phyloP scores from a whole-genome alignment of 1,140 invertebrate species.

The Trissolcus basalis region DNA sequence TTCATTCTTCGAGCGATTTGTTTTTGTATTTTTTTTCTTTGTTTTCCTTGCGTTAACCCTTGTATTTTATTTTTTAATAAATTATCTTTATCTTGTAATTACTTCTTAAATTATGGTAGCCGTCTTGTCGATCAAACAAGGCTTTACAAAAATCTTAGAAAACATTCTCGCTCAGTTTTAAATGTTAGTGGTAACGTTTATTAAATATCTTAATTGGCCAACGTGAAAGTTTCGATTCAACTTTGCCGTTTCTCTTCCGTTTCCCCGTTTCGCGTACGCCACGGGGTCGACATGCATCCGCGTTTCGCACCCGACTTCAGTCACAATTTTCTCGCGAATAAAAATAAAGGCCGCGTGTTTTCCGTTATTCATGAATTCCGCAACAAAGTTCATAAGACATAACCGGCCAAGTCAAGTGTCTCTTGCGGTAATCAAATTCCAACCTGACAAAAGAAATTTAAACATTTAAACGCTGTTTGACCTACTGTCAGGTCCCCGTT shows the following conservation, averaged over 20 bases:
- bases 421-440: no score
- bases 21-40: slow-evolving; percentile 3
- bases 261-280: slow-evolving; percentile 21
- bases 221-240: slow-evolving; percentile 37
- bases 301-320: slow-evolving; percentile 20
- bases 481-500: no score
- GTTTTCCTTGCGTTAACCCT: no score
- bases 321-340: slow-evolving; percentile 33
- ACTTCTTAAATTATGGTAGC: slow-evolving; percentile 36
- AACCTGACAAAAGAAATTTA: no score
- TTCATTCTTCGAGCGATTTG: slow-evolving; percentile 35
- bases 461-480: no score
- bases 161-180: slow-evolving; percentile 37
- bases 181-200: slow-evolving; percentile 40
- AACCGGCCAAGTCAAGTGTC: no score
- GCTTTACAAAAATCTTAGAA: slow-evolving; percentile 53
- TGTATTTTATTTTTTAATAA: slow-evolving; percentile 24
- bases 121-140: slow-evolving; percentile 42
- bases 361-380: no score
- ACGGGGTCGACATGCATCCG: slow-evolving; percentile 14
- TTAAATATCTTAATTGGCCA: slow-evolving; percentile 50
- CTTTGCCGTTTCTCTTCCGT: slow-evolving; percentile 9
- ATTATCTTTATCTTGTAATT: slow-evolving; percentile 2
- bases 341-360: slow-evolving; percentile 21
- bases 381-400: no score